Evolutionary conservation across 2,113 vertebrate genomes (phyloP).

Genomic region (Cyphomyrus discorhynchus): DNA sequence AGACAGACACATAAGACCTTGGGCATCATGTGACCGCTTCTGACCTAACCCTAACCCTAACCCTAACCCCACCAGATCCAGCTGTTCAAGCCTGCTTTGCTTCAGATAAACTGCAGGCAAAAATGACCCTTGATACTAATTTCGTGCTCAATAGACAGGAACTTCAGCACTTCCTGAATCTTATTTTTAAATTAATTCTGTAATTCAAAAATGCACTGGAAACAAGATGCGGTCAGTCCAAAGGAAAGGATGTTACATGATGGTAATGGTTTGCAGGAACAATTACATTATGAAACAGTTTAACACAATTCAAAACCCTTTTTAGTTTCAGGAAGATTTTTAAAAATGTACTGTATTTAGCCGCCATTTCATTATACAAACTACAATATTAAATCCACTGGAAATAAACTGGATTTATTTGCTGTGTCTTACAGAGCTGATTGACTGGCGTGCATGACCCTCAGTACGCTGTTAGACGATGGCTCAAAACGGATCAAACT

Average conservation of each 20-base stretch:
- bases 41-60: background rate
- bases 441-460: background rate
- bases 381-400: background rate
- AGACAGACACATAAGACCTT: background rate
- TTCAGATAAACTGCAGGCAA: background rate
- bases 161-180: background rate
- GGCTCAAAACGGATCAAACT: background rate
- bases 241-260: background rate
- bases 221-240: background rate
- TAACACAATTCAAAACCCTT: background rate
- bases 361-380: background rate
- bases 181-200: background rate
- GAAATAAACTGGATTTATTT: background rate
- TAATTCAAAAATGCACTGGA: background rate
- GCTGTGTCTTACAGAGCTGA: background rate
- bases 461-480: background rate
- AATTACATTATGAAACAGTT: background rate
- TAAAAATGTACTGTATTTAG: background rate
- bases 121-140: background rate
- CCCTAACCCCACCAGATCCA: background rate
- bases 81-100: background rate
- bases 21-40: background rate
- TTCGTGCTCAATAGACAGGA: background rate
- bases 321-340: background rate
- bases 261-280: background rate